Evolutionary conservation across 2,113 vertebrate genomes (phyloP), one percentile per base, ranked within the genome.

Genomic region (Sceloporus undulatus): DNA sequence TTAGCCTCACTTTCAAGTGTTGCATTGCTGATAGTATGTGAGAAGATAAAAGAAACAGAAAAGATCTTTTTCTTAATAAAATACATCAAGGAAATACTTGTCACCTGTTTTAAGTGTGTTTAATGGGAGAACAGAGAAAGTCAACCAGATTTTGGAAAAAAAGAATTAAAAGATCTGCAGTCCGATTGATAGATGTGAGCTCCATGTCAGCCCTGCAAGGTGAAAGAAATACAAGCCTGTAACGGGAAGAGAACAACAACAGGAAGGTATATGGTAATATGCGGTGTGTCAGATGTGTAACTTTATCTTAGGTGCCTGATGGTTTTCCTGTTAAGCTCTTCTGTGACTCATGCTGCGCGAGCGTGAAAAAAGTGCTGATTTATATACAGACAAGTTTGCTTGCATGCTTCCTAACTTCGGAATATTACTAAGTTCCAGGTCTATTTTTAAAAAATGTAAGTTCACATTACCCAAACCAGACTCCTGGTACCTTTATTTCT

Each of bases 51-150:
- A 86, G 87, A 73, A 85, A 80, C 48, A 82, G 79, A 76, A 82
- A 79, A 90, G 87, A 88, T 40, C 62, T 48, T 52, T 87, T 90
- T 65, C 89, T 85, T 79, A 59, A 88, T 88, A 81, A 42, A 86
- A 80, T 68, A 85, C 90, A 88, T 89, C 92, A 87, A 92, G 87
- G 75, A 91, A 91, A n/a, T 9, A 82, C 76, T 90, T 93, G 87
- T 91, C 88, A 91, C 56, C 84, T 87, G 71, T 86, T 77, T 92
- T 71, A 90, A 88, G 88, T 87, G 95, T 97, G 95, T 96, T 96
- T 96, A 97, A 94, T 90, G 96, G 97, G 97, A 95, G 92, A 94
- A 94, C 92, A 96, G 96, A 91, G 93, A 92, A 95, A 95, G 95
- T 54, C 6, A 76, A 96, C 95, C 9, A 9, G 23, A 76, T 10